Evolutionary conservation across 2,113 vertebrate species (phyloP), one percentile per base, ranked within the genome.

Genomic region (Litocranius walleri): DNA sequence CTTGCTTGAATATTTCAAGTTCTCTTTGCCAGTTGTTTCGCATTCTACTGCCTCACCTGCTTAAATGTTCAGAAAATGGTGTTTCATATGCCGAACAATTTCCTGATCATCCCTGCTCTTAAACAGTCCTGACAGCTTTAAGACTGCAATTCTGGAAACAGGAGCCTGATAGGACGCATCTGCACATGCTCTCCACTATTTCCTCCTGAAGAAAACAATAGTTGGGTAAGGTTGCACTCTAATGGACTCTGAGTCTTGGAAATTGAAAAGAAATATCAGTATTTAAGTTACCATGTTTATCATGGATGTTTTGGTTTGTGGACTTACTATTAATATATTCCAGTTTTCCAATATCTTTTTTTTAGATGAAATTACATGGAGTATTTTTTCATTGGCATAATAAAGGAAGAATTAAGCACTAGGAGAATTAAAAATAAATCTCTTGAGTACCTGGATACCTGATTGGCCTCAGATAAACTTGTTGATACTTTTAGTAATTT

Each of bases 71-170:
- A 93, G 97, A 94, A 98, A 98, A 97, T 97, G 74, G 25, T 50
- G 94, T 98, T 98, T 98, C 97, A 98, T 97, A 97, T 98, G 98
- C 96, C 88, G 62, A 98, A 92, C 92, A 95, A 98, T 96, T 97
- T 97, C 96, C 89, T 71, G 95, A 97, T 98, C 98, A 96, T 97
- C 98, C 98, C 98, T 96, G 96, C 98, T 98, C 94, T 57, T 97
- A 84, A 98, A 98, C 95, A 77, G 94, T 98, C 98, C 97, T 98
- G 98, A 98, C 98, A 98, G 96, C 98, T 98, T 98, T 98, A 98
- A 98, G 98, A 98, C 97, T 98, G 98, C 98, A 99, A 99, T 98
- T 99, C 98, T 98, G 99, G 98, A 98, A 99, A 98, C 98, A 98
- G 98, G 98, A 99, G 98, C 98, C 87, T 98, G 98, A 98, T 98